phyloP scores from a whole-genome alignment of 1,140 invertebrate species.

The Ostrea edulis region DNA sequence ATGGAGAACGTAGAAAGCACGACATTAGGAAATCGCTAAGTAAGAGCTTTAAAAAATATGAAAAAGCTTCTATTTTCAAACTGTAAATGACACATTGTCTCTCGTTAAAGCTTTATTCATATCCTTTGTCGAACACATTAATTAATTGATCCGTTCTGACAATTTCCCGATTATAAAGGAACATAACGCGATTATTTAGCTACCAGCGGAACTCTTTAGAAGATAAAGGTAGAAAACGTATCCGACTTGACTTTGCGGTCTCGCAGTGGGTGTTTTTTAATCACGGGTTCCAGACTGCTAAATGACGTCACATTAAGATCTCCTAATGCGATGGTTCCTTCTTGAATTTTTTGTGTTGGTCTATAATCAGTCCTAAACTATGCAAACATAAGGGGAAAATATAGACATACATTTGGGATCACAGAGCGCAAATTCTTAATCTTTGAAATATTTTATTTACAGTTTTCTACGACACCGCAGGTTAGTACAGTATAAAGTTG shows the following conservation, averaged over 20 bases:
- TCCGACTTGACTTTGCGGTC: not conserved
- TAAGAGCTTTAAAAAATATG: not conserved
- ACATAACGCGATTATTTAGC: not conserved
- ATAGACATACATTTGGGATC: too few relatives aligned
- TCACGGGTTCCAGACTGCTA: not conserved
- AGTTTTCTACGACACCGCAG: too few relatives aligned
- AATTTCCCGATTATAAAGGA: slow-evolving; percentile 16
- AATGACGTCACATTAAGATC: not conserved
- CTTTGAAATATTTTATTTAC: too few relatives aligned
- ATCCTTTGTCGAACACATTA: slow-evolving; percentile 2
- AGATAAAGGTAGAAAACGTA: slow-evolving; percentile 33
- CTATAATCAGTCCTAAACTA: too few relatives aligned
- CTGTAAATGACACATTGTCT: not conserved
- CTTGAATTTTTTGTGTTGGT: too few relatives aligned
- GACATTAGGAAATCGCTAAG: not conserved
- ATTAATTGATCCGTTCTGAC: slow-evolving; percentile 6
- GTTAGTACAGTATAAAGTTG: too few relatives aligned
- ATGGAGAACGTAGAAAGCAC: not conserved
- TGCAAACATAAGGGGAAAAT: too few relatives aligned
- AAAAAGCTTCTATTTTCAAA: slow-evolving; percentile 1
- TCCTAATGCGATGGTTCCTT: too few relatives aligned
- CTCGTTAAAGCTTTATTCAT: not conserved
- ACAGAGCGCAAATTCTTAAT: too few relatives aligned
- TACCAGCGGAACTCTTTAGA: slow-evolving; percentile 7
- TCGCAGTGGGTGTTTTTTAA: not conserved